Conservation (phyloP, 30 jellyfish, hydroid and myxozoan species). For the Hydra vulgaris region DNA sequence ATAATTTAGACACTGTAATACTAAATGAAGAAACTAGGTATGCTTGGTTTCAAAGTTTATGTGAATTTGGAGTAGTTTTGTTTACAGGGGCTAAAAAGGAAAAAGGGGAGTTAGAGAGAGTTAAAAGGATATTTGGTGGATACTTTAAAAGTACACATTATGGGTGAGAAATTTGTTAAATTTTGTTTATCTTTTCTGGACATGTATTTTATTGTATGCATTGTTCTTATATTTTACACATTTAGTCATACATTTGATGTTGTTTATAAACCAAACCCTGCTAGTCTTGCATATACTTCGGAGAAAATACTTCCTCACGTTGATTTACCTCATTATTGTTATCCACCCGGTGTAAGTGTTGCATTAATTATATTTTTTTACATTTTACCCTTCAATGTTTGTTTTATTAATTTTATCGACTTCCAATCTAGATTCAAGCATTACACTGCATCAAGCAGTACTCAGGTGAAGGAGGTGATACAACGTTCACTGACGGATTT, state of each 20-base stretch:
- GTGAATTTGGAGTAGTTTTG: neutral
- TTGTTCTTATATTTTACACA: too few species aligned
- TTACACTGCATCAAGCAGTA: neutral
- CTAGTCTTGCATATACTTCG: neutral
- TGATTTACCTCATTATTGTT: neutral
- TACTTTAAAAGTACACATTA: constrained; percentile 6
- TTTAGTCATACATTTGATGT: neutral
- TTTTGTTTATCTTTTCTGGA: neutral
- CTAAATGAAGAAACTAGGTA: neutral
- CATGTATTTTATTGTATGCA: too few species aligned
- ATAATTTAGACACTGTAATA: neutral
- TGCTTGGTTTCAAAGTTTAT: neutral
- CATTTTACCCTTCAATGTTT: too few species aligned
- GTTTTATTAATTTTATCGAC: too few species aligned
- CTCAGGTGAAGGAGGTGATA: neutral
- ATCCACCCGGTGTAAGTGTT: neutral
- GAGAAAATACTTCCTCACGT: neutral
- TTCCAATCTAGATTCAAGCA: neutral
- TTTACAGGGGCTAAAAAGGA: neutral
- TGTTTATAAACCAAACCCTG: neutral
- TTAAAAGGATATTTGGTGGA: neutral
- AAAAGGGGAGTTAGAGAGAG: constrained; percentile 1
- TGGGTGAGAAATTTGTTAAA: neutral
- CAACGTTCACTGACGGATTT: constrained; percentile 6
- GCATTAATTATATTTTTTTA: neutral